Evolutionary conservation across 2,113 vertebrate genomes (phyloP).

Genomic region (Upupa epops): DNA sequence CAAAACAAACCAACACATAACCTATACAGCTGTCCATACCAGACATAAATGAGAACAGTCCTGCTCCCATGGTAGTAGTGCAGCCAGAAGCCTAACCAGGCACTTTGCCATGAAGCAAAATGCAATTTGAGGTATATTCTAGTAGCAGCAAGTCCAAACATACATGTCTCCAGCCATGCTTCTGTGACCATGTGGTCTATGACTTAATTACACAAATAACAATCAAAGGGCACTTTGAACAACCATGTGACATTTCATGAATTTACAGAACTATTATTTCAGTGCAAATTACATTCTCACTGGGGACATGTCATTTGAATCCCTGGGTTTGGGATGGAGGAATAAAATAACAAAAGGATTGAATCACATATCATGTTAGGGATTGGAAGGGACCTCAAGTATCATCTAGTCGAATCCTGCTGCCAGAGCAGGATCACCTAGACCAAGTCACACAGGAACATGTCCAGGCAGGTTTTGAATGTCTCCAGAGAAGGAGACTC

Average conservation of each 20-base stretch:
- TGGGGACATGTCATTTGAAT: neutral
- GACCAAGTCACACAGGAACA: too few relatives aligned
- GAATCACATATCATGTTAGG: too few relatives aligned
- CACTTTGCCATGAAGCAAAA: neutral
- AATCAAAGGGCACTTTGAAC: conserved; percentile 1
- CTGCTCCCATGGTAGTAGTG: neutral
- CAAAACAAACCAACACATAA: neutral
- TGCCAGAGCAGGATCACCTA: too few relatives aligned
- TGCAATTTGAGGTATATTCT: neutral
- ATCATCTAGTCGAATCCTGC: too few relatives aligned
- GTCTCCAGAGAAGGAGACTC: too few relatives aligned
- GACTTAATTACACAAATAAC: neutral
- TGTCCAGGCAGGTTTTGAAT: too few relatives aligned
- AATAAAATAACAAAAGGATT: neutral
- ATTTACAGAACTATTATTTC: neutral
- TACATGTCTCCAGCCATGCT: neutral
- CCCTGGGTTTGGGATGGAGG: neutral
- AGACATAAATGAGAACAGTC: neutral
- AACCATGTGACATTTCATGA: conserved; percentile 14
- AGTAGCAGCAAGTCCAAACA: neutral
- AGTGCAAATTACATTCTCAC: conserved; percentile 24
- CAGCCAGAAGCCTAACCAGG: neutral
- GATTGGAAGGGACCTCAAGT: too few relatives aligned
- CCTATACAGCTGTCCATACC: neutral
- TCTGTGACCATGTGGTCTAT: neutral